Conservation (phyloP, 2,888 invertebrate species). For the Fissipunctia ypsillon region DNA sequence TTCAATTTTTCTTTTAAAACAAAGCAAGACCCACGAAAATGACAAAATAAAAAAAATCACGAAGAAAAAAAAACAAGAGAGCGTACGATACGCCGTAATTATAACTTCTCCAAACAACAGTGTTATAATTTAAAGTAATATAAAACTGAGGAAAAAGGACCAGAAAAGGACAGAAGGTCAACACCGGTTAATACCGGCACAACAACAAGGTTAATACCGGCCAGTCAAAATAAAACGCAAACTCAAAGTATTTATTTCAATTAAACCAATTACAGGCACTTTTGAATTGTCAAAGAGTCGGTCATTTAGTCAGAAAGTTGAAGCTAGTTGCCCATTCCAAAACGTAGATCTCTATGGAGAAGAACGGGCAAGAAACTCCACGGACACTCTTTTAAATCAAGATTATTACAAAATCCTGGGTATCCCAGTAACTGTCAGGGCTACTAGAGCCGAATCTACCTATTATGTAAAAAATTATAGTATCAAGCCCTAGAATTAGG, state of each 20-base stretch:
- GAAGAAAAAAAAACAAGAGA: background rate
- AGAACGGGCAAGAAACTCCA: too few species aligned
- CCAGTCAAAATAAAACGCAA: too few species aligned
- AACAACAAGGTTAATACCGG: background rate
- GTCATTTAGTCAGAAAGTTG: too few species aligned
- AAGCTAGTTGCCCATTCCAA: too few species aligned
- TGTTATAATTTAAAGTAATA: conserved; percentile 38
- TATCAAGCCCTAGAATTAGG: background rate
- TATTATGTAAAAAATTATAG: background rate
- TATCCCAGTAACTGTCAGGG: background rate
- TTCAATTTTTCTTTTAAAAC: conserved; percentile 23
- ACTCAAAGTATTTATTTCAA: too few species aligned
- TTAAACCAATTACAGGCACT: too few species aligned
- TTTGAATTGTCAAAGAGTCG: too few species aligned
- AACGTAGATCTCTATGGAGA: too few species aligned
- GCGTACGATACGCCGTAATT: conserved; percentile 32
- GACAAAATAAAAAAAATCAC: background rate
- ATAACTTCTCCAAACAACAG: conserved; percentile 42
- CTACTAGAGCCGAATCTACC: background rate
- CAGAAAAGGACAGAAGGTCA: conserved; percentile 23
- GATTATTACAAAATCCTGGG: too few species aligned
- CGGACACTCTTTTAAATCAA: too few species aligned
- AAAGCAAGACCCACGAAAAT: background rate
- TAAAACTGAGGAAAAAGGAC: background rate
- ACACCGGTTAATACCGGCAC: too few species aligned